Percentiles rank a stretch among this genome's conserved stretches.
These are phyloP conservation scores for Ceyx melanurus DNA, from an alignment of 2,113 vertebrate genomes.

Conservation along the genomic window DNA sequence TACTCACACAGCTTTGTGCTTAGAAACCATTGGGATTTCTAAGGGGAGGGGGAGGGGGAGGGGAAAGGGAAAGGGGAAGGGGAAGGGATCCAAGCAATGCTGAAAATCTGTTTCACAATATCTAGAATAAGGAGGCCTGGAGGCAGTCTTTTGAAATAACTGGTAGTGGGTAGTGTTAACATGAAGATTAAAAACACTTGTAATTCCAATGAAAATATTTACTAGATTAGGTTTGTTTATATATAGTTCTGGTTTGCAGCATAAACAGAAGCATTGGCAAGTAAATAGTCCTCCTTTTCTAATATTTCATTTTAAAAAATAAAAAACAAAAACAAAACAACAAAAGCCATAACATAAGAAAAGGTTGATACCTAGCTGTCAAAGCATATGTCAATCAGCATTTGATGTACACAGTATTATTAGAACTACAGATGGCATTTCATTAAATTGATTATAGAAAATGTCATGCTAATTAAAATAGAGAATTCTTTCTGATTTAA, in stretches of 20 bases:
- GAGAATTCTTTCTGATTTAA: constrained; percentile 53
- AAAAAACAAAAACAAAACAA: background rate
- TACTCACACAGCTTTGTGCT: background rate
- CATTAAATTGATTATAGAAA: constrained; percentile 48
- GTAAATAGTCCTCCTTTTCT: background rate
- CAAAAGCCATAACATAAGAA: background rate
- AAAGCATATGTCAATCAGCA: constrained; percentile 26
- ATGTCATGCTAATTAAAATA: constrained; percentile 61
- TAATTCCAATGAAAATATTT: constrained; percentile 1
- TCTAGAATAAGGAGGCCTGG: background rate
- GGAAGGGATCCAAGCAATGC: background rate
- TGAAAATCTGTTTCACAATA: background rate
- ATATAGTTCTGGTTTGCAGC: background rate
- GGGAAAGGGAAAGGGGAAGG: background rate
- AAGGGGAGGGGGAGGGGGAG: too few relatives aligned
- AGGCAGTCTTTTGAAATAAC: background rate
- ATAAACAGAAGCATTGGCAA: background rate
- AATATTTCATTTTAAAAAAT: background rate
- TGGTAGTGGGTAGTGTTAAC: background rate
- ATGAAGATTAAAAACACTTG: background rate
- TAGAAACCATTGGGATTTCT: background rate
- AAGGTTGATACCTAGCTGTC: background rate
- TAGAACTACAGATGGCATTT: constrained; percentile 39
- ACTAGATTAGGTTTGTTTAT: background rate
- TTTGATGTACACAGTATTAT: constrained; percentile 7